A percentile compares a stretch with the other conserved stretches of the same genome.
Conservation (phyloP, 2,888 invertebrate genomes). For the Glaucopsyche alexis region DNA sequence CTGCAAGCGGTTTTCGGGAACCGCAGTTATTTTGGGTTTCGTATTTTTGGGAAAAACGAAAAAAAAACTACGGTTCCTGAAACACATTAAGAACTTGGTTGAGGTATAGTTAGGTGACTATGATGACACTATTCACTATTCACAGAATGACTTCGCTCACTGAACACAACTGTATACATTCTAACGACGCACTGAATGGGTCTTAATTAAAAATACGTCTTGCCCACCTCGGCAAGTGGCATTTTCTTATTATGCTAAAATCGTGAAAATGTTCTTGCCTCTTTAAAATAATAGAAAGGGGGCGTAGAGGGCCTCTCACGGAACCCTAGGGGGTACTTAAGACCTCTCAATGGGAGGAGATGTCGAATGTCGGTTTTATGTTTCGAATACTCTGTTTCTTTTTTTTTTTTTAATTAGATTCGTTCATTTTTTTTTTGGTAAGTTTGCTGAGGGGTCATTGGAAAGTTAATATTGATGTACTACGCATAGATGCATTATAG, state of each 20-base stretch:
- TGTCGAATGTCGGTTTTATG: slow-evolving; percentile 1
- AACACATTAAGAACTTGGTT: no score
- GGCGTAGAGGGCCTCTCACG: slow-evolving; percentile 47
- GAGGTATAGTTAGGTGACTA: neutral
- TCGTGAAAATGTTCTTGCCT: slow-evolving; percentile 39
- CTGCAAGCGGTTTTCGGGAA: no score
- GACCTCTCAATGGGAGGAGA: neutral
- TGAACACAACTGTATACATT: neutral
- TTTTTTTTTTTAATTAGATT: slow-evolving; percentile 6
- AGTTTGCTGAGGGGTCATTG: no score
- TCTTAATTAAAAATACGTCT: neutral
- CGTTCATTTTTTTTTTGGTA: neutral
- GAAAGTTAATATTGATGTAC: no score
- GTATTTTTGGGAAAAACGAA: no score
- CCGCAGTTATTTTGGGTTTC: no score
- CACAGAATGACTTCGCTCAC: neutral
- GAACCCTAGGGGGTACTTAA: neutral
- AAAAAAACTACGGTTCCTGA: no score
- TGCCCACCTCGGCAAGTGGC: slow-evolving; percentile 21
- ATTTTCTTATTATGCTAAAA: slow-evolving; percentile 40
- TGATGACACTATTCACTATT: neutral
- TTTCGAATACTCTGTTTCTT: neutral
- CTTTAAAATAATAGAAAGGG: slow-evolving; percentile 60
- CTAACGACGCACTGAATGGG: neutral
- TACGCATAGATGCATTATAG: no score